Evolutionary conservation across 2,888 invertebrate genomes (phyloP).

Genomic region (Apocheima hispidaria): DNA sequence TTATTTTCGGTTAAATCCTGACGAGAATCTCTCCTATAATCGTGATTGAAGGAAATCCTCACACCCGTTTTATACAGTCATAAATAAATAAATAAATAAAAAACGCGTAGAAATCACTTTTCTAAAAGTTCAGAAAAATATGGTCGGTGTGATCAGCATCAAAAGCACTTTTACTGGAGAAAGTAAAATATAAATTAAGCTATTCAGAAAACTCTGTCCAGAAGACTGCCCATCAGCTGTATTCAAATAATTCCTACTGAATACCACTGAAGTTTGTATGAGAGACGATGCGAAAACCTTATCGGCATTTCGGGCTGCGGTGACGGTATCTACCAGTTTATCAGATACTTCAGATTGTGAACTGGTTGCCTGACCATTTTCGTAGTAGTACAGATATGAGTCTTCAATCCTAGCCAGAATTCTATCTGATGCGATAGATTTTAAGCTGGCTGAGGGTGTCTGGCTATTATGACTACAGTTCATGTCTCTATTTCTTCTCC

Average conservation of each 20-base stretch:
- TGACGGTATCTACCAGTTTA: not conserved
- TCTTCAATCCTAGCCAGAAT: not conserved
- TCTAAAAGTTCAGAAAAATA: not conserved
- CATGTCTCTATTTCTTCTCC: not conserved
- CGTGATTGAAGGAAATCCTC: not conserved
- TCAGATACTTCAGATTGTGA: not conserved
- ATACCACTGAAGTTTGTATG: not conserved
- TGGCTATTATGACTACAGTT: not conserved
- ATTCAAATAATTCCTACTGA: not conserved
- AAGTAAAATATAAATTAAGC: not conserved
- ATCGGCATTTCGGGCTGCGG: not conserved
- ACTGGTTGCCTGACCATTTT: not conserved
- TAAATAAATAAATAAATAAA: not conserved
- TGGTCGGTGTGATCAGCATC: slow-evolving; percentile 8
- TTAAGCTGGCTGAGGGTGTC: not conserved
- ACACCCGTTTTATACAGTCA: not conserved
- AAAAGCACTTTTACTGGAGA: slow-evolving; percentile 6
- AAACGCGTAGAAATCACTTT: not conserved
- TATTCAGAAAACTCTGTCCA: not conserved
- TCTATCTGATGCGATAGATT: not conserved
- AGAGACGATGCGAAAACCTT: not conserved
- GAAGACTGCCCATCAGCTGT: not conserved
- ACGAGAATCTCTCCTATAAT: not conserved
- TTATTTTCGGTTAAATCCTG: not conserved
- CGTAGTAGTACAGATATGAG: not conserved